phyloP scores from a whole-genome alignment of 1,140 invertebrate species.

The Brachionus rotundiformis region DNA sequence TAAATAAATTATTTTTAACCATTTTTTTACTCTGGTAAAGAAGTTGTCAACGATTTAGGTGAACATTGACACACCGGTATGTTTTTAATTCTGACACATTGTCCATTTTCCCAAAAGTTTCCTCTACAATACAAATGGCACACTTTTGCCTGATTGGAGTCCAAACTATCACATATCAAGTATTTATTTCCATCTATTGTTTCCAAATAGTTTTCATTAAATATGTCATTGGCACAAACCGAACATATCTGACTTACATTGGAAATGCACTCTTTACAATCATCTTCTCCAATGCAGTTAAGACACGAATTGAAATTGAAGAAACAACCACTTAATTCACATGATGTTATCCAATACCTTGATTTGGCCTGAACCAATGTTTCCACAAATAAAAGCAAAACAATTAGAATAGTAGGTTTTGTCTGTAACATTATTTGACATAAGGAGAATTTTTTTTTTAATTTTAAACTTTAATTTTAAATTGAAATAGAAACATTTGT shows the following conservation, averaged over 20 bases:
- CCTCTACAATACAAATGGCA: conserved; percentile 23
- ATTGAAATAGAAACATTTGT: too few relatives aligned
- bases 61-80: conserved; percentile 20
- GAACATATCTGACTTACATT: neutral
- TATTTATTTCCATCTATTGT: neutral
- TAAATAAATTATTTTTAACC: neutral
- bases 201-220: neutral
- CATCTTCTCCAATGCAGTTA: neutral
- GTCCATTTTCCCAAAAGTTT: neutral
- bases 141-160: neutral
- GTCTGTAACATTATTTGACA: too few relatives aligned
- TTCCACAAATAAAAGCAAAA: neutral
- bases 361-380: neutral
- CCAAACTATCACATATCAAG: neutral
- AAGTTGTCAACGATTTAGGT: neutral
- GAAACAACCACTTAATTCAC: neutral
- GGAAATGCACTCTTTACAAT: neutral
- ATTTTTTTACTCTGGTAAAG: neutral
- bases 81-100: neutral
- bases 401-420: too few relatives aligned
- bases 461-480: too few relatives aligned
- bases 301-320: neutral
- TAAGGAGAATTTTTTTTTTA: too few relatives aligned
- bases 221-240: neutral
- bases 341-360: neutral